Evolutionary conservation across 2,888 invertebrate genomes (phyloP).

Genomic region (Coecobrya sp.): DNA sequence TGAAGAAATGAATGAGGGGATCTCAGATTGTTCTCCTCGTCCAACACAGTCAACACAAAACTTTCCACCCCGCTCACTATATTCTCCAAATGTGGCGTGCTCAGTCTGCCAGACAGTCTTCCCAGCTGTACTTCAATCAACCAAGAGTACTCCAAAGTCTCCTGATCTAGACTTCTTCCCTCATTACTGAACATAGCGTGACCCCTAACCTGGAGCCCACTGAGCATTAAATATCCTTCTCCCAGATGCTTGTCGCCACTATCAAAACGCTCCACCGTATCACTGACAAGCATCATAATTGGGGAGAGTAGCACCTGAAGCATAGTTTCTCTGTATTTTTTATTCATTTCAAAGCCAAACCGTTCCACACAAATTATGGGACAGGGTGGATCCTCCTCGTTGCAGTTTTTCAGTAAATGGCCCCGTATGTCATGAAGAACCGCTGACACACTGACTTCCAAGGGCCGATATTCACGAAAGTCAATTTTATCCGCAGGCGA

Average conservation of each 20-base stretch:
- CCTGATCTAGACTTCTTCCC: slow-evolving; percentile 95
- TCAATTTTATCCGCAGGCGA: slow-evolving; percentile 90
- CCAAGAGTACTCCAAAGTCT: slow-evolving; percentile 99
- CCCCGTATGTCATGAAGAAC: slow-evolving; percentile 98
- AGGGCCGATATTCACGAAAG: slow-evolving; percentile 94
- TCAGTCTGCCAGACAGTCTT: slow-evolving; percentile 96
- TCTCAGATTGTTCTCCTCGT: slow-evolving; percentile 96
- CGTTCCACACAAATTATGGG: slow-evolving; percentile 96
- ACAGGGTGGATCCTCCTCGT: slow-evolving; percentile 96
- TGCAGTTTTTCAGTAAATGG: slow-evolving; percentile 97
- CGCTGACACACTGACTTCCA: slow-evolving; percentile 97
- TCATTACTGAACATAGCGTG: slow-evolving; percentile 99
- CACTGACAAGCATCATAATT: slow-evolving; percentile 93
- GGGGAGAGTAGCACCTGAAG: slow-evolving; percentile 97
- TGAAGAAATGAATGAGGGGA: slow-evolving; percentile 93
- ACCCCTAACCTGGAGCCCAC: slow-evolving; percentile 96
- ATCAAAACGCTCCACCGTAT: slow-evolving; percentile 91
- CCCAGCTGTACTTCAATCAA: slow-evolving; percentile 97
- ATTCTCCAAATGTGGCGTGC: slow-evolving; percentile 95
- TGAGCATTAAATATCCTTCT: slow-evolving; percentile 95
- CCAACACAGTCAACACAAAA: slow-evolving; percentile 94
- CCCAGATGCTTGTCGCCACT: slow-evolving; percentile 92
- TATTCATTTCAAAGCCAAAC: slow-evolving; percentile 99
- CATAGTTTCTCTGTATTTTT: slow-evolving; percentile 96
- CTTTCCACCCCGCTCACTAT: slow-evolving; percentile 96